A percentile compares a stretch with the other conserved stretches of the same genome.
Conservation (phyloP, 37 sponge, comb jelly and placozoan genomes). For the Dysidea cf. avara region DNA sequence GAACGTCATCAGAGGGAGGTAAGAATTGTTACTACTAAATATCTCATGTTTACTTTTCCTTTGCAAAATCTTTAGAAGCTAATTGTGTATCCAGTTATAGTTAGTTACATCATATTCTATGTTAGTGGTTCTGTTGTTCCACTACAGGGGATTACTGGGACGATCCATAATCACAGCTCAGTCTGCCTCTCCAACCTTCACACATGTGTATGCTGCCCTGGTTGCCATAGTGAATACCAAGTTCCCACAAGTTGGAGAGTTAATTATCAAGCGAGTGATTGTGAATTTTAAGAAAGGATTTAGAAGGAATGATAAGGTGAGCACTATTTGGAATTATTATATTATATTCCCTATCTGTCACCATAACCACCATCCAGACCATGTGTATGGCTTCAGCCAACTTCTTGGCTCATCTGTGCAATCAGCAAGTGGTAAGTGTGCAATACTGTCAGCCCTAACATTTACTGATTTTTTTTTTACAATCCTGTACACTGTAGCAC, state of each 20-base stretch:
- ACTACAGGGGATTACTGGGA: constrained; percentile 77
- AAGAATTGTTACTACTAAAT: not conserved
- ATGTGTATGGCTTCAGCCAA: constrained; percentile 83
- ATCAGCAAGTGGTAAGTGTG: constrained; percentile 88
- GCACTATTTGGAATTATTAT: not conserved
- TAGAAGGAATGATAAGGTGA: constrained; percentile 87
- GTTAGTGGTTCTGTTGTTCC: no score
- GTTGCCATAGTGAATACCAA: constrained; percentile 97
- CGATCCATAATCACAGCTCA: constrained; percentile 92
- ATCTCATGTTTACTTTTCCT: not conserved
- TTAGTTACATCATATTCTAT: no score
- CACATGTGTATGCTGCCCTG: constrained; percentile 94
- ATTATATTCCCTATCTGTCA: not conserved
- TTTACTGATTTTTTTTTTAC: not conserved
- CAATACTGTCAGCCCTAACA: not conserved
- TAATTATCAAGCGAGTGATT: constrained; percentile 83
- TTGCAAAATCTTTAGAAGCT: not conserved
- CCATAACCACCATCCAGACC: constrained; percentile 1
- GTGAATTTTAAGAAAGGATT: constrained; percentile 81
- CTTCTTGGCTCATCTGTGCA: constrained; percentile 95
- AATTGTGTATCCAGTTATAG: not conserved
- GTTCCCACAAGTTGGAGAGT: constrained; percentile 93
- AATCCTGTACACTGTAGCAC: not conserved
- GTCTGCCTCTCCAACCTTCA: constrained; percentile 89
- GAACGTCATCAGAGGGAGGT: constrained; percentile 94